Percentiles rank a stretch among this genome's conserved stretches.
Evolutionary conservation across 64 coral and sea anemone species (phyloP).

Genomic region (Dendrophyllia cribrosa): DNA sequence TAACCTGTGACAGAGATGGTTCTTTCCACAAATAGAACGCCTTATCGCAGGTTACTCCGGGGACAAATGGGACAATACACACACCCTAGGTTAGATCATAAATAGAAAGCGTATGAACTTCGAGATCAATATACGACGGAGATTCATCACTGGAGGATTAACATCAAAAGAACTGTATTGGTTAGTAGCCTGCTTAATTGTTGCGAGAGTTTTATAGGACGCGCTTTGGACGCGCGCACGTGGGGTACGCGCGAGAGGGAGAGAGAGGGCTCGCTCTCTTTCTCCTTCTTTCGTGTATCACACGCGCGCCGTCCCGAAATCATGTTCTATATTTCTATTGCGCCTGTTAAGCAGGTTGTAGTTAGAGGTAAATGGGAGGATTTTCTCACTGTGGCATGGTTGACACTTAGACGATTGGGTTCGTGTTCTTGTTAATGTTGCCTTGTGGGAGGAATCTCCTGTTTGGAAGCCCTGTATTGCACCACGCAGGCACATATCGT

Average conservation of each 20-base stretch:
- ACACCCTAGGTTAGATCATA: not conserved
- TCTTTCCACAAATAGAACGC: not conserved
- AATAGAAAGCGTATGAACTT: not conserved
- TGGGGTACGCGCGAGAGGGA: too few relatives aligned
- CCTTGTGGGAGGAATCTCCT: slow-evolving; percentile 21
- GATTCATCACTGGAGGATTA: not conserved
- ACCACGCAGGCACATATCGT: not conserved
- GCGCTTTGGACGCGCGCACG: too few relatives aligned
- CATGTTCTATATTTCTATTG: too few relatives aligned
- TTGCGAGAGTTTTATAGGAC: not conserved
- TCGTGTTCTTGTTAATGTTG: not conserved
- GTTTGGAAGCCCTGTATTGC: not conserved
- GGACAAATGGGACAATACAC: slow-evolving; percentile 16
- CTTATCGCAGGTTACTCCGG: not conserved
- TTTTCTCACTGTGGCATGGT: not conserved
- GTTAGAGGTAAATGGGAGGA: not conserved
- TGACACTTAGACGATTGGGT: not conserved
- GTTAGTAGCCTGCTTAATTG: not conserved
- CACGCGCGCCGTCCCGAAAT: too few relatives aligned
- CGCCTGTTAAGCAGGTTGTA: not conserved
- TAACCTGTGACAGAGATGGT: not conserved
- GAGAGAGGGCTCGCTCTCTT: too few relatives aligned
- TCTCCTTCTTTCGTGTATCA: too few relatives aligned
- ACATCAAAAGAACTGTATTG: too few relatives aligned
- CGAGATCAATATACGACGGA: too few relatives aligned